Conservation (phyloP, 2,797 vertebrate genomes). For the Hemibagrus guttatus region DNA sequence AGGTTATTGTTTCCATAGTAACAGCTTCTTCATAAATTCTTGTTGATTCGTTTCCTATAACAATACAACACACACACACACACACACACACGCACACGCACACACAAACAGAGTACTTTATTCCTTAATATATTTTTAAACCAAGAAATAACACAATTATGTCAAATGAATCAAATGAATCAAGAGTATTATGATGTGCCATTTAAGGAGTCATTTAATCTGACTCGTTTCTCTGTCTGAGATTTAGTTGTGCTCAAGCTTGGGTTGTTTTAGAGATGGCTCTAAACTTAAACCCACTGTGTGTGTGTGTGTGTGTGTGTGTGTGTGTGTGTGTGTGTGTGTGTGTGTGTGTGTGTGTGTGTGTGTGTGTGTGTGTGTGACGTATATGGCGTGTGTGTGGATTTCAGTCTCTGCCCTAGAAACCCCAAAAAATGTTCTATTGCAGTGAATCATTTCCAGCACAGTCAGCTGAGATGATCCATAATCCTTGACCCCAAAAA, state of each 20-base stretch:
- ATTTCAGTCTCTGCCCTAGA: constrained; percentile 67
- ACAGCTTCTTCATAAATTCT: neutral
- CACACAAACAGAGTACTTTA: neutral
- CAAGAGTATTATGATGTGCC: neutral
- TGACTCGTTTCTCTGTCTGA: neutral
- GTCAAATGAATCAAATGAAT: neutral
- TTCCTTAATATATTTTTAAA: neutral
- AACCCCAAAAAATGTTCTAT: constrained; percentile 72
- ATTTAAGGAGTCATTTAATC: neutral
- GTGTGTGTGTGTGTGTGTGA: neutral
- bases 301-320: constrained; percentile 2
- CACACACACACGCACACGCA: neutral
- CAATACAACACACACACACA: neutral
- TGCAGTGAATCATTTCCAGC: constrained; percentile 63
- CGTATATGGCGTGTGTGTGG: constrained; percentile 26
- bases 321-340: neutral
- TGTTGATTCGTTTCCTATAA: neutral
- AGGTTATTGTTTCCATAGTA: neutral
- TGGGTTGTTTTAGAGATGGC: neutral
- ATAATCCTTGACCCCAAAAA: constrained; percentile 53
- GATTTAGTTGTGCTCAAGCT: neutral
- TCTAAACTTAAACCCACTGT: neutral
- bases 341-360: neutral
- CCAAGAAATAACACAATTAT: neutral
- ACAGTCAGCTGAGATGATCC: constrained; percentile 63